Base-by-base conservation (phyloP, 1,140 invertebrate genomes). In the Diploscapter pachys region DNA sequence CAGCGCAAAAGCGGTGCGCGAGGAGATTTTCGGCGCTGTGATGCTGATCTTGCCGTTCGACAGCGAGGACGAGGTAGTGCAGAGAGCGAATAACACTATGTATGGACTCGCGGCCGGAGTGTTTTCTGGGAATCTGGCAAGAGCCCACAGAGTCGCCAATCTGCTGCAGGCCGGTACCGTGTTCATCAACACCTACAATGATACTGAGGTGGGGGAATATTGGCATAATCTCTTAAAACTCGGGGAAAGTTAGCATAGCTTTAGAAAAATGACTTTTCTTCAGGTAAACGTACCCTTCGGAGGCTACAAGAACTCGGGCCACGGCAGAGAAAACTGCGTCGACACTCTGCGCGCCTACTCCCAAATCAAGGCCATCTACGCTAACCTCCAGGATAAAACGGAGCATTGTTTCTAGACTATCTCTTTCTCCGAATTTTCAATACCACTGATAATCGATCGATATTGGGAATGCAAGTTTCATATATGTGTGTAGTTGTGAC, bases 21-120 rank as follows among this genome's bases (percentile, higher is more conserved):
- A 90, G 55, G 89, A 90, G 80, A 85, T 90, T n/a, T 90, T 90
- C 84, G 89, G 89, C 6, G 80, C 88, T 9, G 87, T 89, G 2
- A 81, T 88, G 77, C 86, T 86, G 9, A 80, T 90, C 49, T 76
- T 90, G 57, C 81, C 82, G 53, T 90, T 90, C 81, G 84, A 88
- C 8, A 81, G 80, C 3, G 89, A 90, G 72, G 87, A 89, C 31
- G 89, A 90, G 77, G 89, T 87, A 3, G 79, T 90, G 13, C 62
- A 66, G 5, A 77, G 89, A 59, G 89, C 89, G 2, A 90, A 90
- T 79, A 80, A 88, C 72, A 88, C 89, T n/a, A 69, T 81, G 48
- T 89, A 87, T 85, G 89, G 89, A 13, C 81, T 90, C 51, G 89
- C 89, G 53, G 89, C 86, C 61, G 88, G 88, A 13, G 72, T 89